Percentiles rank a stretch among this genome's conserved stretches.
Conservation (phyloP, 2,888 invertebrate genomes). For the Baronia brevicornis region DNA sequence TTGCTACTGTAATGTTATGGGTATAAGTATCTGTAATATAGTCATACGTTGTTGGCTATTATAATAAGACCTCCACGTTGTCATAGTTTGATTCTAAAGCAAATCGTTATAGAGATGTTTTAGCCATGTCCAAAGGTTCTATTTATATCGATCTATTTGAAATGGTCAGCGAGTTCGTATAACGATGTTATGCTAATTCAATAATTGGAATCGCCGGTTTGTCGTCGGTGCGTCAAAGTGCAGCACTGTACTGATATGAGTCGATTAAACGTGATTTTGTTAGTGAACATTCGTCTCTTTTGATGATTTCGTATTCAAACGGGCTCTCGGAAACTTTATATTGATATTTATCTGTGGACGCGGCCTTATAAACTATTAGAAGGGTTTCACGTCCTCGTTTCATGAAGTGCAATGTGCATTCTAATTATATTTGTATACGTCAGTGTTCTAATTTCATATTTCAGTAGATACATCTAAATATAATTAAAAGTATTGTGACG, state of each 20-base stretch:
- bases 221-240: constrained; percentile 23
- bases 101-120: neutral
- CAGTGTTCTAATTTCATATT: neutral
- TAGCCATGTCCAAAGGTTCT: neutral
- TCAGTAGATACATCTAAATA: neutral
- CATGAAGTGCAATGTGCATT: constrained; percentile 7
- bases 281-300: constrained; percentile 6
- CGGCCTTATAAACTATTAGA: constrained; percentile 15
- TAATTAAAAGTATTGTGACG: too few species aligned
- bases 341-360: constrained; percentile 10
- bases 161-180: constrained; percentile 18
- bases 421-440: constrained; percentile 9
- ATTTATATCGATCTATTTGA: constrained; percentile 15
- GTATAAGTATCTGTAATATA: constrained; percentile 15
- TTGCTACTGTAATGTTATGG: too few species aligned
- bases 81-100: neutral
- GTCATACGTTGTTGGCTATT: constrained; percentile 8
- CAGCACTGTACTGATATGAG: constrained; percentile 16
- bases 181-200: constrained; percentile 26
- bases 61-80: constrained; percentile 4
- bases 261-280: constrained; percentile 19
- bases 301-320: constrained; percentile 15
- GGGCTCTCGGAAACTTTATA: constrained; percentile 17
- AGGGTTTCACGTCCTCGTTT: constrained; percentile 13
- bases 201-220: constrained; percentile 25